Percentiles rank a stretch among this genome's conserved stretches.
Evolutionary conservation across 2,888 invertebrate genomes (phyloP).

Genomic region (Mactromeris polynyma): DNA sequence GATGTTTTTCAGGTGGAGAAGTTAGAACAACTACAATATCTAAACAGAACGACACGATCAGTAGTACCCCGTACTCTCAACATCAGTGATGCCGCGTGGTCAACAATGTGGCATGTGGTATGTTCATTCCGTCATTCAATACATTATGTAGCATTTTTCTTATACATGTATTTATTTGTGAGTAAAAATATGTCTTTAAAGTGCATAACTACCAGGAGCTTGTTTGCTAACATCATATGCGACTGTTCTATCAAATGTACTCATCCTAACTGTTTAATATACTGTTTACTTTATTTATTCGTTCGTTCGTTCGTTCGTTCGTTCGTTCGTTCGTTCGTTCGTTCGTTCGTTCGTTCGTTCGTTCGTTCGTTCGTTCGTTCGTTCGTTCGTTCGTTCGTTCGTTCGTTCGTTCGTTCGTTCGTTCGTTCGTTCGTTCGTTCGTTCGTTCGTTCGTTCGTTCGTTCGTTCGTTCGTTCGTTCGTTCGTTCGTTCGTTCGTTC

Average conservation of each 20-base stretch:
- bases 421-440: too few relatives aligned
- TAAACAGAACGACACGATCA: constrained; percentile 21
- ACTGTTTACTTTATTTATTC: too few relatives aligned
- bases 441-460: too few relatives aligned
- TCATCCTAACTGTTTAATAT: too few relatives aligned
- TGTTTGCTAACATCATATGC: background rate
- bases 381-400: too few relatives aligned
- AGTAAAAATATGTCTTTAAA: background rate
- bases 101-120: constrained; percentile 64
- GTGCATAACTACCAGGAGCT: background rate
- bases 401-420: too few relatives aligned
- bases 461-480: too few relatives aligned
- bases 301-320: too few relatives aligned
- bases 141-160: background rate
- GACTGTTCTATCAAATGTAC: background rate
- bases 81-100: constrained; percentile 51
- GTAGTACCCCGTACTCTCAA: background rate
- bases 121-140: background rate
- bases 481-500: too few relatives aligned
- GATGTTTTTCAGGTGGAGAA: constrained; percentile 31
- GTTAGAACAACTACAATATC: constrained; percentile 46
- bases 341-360: too few relatives aligned
- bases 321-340: too few relatives aligned
- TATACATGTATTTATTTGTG: background rate
- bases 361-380: too few relatives aligned